A percentile compares a stretch with the other conserved stretches of the same genome.
These are phyloP conservation scores for Lymantria dispar DNA, from an alignment of 2,888 invertebrate genomes.

Conservation along the genomic window DNA sequence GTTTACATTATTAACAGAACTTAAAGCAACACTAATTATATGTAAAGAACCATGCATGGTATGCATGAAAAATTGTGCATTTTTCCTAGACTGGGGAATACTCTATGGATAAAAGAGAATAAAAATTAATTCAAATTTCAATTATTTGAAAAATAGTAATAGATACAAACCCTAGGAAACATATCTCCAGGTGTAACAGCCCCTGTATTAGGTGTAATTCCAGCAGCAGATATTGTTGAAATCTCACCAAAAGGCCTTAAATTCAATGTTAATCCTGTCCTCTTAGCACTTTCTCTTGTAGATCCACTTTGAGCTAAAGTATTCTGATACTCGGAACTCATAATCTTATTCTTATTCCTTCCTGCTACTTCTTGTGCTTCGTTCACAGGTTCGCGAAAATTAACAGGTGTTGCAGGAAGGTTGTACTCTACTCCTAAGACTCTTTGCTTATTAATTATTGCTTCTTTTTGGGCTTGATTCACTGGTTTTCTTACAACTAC, in stretches of 20 bases:
- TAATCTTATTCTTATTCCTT: conserved; percentile 75
- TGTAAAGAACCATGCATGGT: too few species aligned
- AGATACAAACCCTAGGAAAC: conserved; percentile 58
- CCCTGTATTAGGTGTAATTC: conserved; percentile 50
- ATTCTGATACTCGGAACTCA: conserved; percentile 26
- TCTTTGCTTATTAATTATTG: conserved; percentile 57
- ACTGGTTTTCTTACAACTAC: conserved; percentile 45
- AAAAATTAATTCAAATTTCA: background rate
- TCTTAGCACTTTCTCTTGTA: conserved; percentile 39
- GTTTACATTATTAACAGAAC: too few species aligned
- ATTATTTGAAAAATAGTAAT: background rate
- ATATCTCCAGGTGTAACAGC: conserved; percentile 67
- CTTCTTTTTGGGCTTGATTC: conserved; percentile 68
- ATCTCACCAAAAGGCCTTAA: conserved; percentile 61
- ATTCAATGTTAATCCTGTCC: conserved; percentile 63
- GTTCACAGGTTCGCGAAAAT: conserved; percentile 11
- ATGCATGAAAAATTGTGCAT: too few species aligned
- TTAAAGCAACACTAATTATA: too few species aligned
- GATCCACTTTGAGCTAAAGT: background rate
- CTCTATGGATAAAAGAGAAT: background rate
- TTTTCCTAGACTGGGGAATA: too few species aligned
- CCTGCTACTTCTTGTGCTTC: conserved; percentile 68
- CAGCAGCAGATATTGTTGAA: conserved; percentile 22
- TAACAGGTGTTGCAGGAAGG: background rate
- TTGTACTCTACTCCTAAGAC: conserved; percentile 40